These are phyloP conservation scores for Megaustenia siamemsis DNA, from an alignment of 2,888 invertebrate species.

Conservation along the genomic window DNA sequence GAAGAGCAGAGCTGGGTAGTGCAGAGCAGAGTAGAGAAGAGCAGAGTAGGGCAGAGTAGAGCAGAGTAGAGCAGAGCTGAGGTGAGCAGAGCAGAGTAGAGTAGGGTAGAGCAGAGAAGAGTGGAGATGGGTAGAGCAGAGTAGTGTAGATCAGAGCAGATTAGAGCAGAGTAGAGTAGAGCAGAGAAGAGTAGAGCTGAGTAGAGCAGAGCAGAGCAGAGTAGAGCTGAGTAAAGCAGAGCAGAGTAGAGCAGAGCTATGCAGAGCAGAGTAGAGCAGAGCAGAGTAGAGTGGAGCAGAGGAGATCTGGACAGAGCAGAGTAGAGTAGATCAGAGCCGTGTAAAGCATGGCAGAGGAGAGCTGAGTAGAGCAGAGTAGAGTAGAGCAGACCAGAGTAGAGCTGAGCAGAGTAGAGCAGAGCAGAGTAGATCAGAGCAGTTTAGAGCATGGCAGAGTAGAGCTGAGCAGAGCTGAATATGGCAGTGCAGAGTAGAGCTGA, in stretches of 20 bases:
- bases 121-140: background rate
- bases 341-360: background rate
- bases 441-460: background rate
- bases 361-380: constrained; percentile 12
- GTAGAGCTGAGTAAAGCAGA: background rate
- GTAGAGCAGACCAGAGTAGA: constrained; percentile 13
- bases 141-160: constrained; percentile 21
- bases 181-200: background rate
- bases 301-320: background rate
- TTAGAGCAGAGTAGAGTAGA: background rate
- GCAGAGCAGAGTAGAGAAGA: background rate
- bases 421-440: background rate
- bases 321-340: background rate
- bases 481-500: background rate
- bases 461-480: background rate
- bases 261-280: background rate
- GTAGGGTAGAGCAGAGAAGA: constrained; percentile 15
- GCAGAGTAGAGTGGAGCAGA: background rate
- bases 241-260: background rate
- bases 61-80: background rate
- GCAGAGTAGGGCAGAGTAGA: background rate
- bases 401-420: constrained; percentile 17
- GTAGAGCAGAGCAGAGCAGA: background rate
- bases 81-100: constrained; percentile 8
- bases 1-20: background rate